Base-by-base conservation (phyloP, 2,797 vertebrate genomes). In the Lycodopsis pacificus region DNA sequence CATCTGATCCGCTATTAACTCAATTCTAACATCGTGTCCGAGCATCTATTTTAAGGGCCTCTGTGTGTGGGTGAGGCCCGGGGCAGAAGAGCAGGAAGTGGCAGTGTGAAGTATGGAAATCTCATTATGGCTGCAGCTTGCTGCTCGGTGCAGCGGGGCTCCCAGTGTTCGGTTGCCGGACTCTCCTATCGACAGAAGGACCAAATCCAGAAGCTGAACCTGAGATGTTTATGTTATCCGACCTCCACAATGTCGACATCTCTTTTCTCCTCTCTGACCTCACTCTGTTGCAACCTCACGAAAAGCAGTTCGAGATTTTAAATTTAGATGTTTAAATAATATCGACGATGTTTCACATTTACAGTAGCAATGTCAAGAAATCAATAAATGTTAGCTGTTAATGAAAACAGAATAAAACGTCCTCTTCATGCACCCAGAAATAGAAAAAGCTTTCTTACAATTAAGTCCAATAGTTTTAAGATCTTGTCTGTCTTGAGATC, bases 1-100 rank as follows among this genome's bases (percentile, higher is more conserved):
- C 53, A 87, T 40, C 54, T 25, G 74, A 87, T 85, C 72, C 34
- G 11, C 76, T 30, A 25, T 86, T 79, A 87, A 53, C 81, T 79
- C 53, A 5, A 30, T 76, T 71, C 57, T 65, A 62, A 40, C 53
- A 25, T 73, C 9, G 42, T n/a, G 53, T 57, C 77, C 48, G 13
- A 14, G 46, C 57, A 11, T 84, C 78, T 90, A 79, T 88, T 89
- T 82, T 78, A 65, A 86, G 90, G 54, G 73, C 25, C 4, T 77
- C 2, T 32, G 58, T 73, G 48, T 48, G 17, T 44, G 76, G 44
- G 79, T 71, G 70, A 32, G 48, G 25, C 57, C 25, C 11, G 15
- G 73, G 38, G 64, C 73, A 56, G 66, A 32, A 0, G 80, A 78
- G 73, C 83, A 84, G 83, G 84, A 89, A 85, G 84, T 74, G 36